Conservation (phyloP, 1,140 invertebrate genomes). For the Drosophila jambulina region DNA sequence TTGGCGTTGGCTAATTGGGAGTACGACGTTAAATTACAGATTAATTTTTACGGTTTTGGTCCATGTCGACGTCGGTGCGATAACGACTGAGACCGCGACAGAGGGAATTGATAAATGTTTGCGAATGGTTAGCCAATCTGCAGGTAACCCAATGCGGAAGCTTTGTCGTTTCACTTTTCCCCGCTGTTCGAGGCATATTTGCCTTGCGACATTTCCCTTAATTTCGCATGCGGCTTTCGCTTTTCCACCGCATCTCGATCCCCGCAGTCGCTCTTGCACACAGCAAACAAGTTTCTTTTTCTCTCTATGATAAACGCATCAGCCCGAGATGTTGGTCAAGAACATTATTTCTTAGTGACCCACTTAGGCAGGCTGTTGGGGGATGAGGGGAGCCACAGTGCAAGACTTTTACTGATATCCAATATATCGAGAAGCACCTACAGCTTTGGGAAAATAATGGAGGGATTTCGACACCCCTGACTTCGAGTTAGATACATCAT, state of each 20-base stretch:
- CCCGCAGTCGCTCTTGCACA: neutral
- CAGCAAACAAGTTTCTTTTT: constrained; percentile 14
- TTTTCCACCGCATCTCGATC: constrained; percentile 2
- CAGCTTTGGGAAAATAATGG: neutral
- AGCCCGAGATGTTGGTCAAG: constrained; percentile 63
- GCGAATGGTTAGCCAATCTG: constrained; percentile 18
- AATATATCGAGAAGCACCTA: constrained; percentile 1
- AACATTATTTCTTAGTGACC: constrained; percentile 70
- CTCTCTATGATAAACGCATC: constrained; percentile 62
- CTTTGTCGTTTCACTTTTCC: constrained; percentile 58
- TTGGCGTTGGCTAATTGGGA: constrained; percentile 57
- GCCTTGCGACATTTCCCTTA: constrained; percentile 20
- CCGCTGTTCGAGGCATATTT: constrained; percentile 26
- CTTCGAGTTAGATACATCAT: neutral
- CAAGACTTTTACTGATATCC: neutral
- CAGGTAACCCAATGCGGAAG: constrained; percentile 53
- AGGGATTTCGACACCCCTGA: neutral
- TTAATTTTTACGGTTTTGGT: constrained; percentile 52
- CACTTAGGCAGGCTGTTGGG: constrained; percentile 45
- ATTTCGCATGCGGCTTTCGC: constrained; percentile 33
- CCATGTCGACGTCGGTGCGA: constrained; percentile 16
- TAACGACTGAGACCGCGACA: neutral
- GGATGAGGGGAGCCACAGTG: neutral
- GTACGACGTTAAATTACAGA: constrained; percentile 52
- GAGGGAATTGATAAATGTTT: constrained; percentile 10